Evolutionary conservation across 2,113 vertebrate genomes (phyloP), one percentile per base, ranked within the genome.

Genomic region (Bufo bufo): DNA sequence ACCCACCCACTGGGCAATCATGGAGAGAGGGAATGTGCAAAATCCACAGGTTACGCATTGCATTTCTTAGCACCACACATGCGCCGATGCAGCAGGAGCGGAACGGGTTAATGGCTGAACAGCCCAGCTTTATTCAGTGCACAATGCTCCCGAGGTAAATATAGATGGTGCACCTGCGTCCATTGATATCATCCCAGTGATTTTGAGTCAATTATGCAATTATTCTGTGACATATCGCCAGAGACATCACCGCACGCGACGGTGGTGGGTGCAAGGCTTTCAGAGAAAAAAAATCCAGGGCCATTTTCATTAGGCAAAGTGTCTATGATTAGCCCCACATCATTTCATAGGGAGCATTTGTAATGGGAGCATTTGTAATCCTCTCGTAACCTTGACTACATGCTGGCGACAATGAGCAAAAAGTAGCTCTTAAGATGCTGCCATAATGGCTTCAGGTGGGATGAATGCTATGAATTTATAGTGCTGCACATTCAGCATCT

Each of bases 261-360:
- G 45, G 72, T n/a, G 47, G 59, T 69, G 65, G 86, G 69, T 87
- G 74, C 23, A 33, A 16, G 17, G 52, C 50, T 50, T 45, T 88
- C 79, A 72, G 43, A 65, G 63, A 20, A 82, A 33, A 82, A 33
- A 75, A 54, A 69, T 83, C 59, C 4, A 65, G 79, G 69, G 66
- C 71, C 52, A 82, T 88, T 83, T 88, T 63, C 86, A 88, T 88
- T 83, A 74, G 65, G 86, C 16, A 66, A 80, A 77, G 79, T 63
- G 43, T 58, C 45, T 72, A 74, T 87, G 86, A 83, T 88, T 82
- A 75, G 79, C 58, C 81, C 20, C 19, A 82, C 56, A 77, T 77
- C 86, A 75, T 82, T 74, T 82, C 63, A 19, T 23, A 63, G 69
- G 66, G 20, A 61, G 69, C 66, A 7, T 12, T 12, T 74, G 79